These are phyloP conservation scores for Dendrolimus houi DNA, from an alignment of 2,888 invertebrate genomes.

Conservation along the genomic window DNA sequence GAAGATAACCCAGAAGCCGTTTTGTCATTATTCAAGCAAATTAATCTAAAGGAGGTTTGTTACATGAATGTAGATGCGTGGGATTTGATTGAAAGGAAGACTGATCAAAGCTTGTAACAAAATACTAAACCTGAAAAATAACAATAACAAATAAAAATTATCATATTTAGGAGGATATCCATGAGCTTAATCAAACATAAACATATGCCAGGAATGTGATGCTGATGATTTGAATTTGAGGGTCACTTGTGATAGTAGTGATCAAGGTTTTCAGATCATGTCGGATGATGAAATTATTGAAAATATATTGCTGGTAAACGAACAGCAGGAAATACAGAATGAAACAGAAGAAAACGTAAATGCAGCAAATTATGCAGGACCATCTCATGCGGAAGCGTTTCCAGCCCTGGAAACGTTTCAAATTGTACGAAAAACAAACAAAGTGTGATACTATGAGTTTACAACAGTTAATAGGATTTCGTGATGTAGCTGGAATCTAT, in stretches of 20 bases:
- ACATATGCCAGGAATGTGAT: neutral
- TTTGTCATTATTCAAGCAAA: neutral
- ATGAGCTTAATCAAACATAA: neutral
- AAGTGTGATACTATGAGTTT: too few species aligned
- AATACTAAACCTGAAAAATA: neutral
- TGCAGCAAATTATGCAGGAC: neutral
- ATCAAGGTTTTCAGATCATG: neutral
- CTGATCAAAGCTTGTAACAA: neutral
- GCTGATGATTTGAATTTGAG: neutral
- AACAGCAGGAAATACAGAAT: neutral
- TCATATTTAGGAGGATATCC: neutral
- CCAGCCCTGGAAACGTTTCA: too few species aligned
- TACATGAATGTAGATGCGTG: neutral
- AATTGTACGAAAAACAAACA: too few species aligned
- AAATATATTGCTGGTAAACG: neutral
- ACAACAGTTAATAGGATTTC: too few species aligned
- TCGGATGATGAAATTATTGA: neutral
- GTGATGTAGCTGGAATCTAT: neutral
- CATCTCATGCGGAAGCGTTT: too few species aligned
- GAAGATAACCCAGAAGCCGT: neutral
- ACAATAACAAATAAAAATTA: neutral
- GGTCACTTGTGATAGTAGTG: neutral
- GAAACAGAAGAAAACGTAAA: neutral
- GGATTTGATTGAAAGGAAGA: neutral
- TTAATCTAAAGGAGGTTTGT: neutral